These are phyloP conservation scores for Sebastes fasciatus DNA, from an alignment of 2,113 vertebrate genomes.

Conservation along the genomic window DNA sequence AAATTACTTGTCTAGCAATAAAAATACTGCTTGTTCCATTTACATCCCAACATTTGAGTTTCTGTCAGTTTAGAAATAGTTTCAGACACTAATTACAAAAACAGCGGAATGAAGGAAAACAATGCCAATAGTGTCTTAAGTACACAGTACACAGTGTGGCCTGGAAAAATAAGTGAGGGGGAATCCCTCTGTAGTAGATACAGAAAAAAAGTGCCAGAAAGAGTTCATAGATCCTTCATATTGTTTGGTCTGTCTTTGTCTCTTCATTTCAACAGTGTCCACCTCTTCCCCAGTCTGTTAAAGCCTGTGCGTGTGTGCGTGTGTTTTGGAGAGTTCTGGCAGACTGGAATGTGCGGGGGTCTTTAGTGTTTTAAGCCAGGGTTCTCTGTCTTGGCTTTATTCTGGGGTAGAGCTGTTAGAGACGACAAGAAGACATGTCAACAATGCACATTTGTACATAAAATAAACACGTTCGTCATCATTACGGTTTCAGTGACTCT, in stretches of 20 bases:
- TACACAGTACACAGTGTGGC: slow-evolving; percentile 49
- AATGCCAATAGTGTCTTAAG: slow-evolving; percentile 44
- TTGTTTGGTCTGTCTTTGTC: slow-evolving; percentile 66
- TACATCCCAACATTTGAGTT: slow-evolving; percentile 47
- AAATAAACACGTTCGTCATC: not conserved
- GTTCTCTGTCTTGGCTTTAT: slow-evolving; percentile 97
- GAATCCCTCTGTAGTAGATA: slow-evolving; percentile 45
- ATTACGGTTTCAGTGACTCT: not conserved
- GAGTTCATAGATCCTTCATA: slow-evolving; percentile 81
- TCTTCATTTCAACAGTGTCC: slow-evolving; percentile 66
- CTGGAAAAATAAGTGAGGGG: slow-evolving; percentile 46
- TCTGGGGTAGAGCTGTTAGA: slow-evolving; percentile 93
- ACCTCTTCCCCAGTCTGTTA: slow-evolving; percentile 44
- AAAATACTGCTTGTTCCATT: slow-evolving; percentile 77
- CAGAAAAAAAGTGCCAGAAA: slow-evolving; percentile 79
- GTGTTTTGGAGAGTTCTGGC: slow-evolving; percentile 22
- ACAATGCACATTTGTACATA: not conserved
- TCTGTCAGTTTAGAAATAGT: slow-evolving; percentile 43
- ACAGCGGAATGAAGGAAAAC: slow-evolving; percentile 44
- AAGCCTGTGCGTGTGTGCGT: slow-evolving; percentile 39
- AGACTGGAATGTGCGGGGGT: slow-evolving; percentile 49
- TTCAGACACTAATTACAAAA: slow-evolving; percentile 46
- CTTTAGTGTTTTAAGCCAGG: slow-evolving; percentile 86
- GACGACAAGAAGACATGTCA: slow-evolving; percentile 25
- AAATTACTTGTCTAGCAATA: slow-evolving; percentile 52